Evolutionary conservation across 1,140 invertebrate species (phyloP).

Genomic region (Dendroctonus ponderosae): DNA sequence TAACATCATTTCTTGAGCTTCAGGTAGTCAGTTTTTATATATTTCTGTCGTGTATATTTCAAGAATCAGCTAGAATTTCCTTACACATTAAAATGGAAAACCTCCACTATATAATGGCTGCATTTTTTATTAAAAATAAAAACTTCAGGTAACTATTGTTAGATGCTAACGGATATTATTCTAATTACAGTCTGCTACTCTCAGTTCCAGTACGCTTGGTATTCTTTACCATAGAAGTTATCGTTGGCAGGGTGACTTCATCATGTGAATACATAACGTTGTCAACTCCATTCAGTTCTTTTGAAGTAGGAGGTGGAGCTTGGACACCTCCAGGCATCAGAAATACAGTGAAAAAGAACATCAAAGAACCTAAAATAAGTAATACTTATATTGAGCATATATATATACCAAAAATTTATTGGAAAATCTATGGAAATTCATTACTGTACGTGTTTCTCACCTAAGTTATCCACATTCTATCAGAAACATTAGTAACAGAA

Average conservation of each 20-base stretch:
- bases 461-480: no score
- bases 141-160: not conserved
- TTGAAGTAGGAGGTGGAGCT: slow-evolving; percentile 37
- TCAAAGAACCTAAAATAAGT: slow-evolving; percentile 61
- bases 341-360: slow-evolving; percentile 71
- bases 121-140: no score
- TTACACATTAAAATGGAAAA: no score
- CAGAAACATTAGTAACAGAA: no score
- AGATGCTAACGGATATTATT: not conserved
- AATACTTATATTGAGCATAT: not conserved
- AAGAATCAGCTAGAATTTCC: no score
- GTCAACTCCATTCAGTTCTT: slow-evolving; percentile 50
- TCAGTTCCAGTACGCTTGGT: slow-evolving; percentile 33
- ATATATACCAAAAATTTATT: not conserved
- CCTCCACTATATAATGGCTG: no score
- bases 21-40: no score
- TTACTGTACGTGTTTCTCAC: no score
- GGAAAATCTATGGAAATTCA: no score
- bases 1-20: no score
- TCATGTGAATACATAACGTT: slow-evolving; percentile 55
- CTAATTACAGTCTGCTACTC: slow-evolving; percentile 37
- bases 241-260: slow-evolving; percentile 45
- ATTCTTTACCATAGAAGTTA: slow-evolving; percentile 42
- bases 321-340: slow-evolving; percentile 61
- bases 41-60: no score